Evolutionary conservation across 2,888 invertebrate species (phyloP).

Genomic region (Seira ritae): DNA sequence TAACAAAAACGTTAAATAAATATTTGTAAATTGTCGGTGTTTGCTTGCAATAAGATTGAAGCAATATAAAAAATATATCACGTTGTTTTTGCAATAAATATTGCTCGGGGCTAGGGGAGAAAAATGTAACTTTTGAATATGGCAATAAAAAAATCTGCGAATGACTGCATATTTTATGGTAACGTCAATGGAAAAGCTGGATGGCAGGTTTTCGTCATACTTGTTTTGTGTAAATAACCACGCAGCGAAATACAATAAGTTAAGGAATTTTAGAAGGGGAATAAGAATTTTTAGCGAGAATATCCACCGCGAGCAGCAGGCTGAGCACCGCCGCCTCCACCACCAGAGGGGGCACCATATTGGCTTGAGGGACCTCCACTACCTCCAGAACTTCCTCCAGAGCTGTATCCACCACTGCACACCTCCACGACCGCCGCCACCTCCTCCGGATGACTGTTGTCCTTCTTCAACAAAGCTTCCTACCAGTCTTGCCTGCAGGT

Average conservation of each 20-base stretch:
- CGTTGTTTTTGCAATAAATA: neutral
- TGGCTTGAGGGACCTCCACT: constrained; percentile 23
- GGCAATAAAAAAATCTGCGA: too few species aligned
- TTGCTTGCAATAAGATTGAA: neutral
- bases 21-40: neutral
- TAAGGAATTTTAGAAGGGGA: neutral
- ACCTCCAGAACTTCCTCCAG: constrained; percentile 29
- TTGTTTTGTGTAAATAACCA: constrained; percentile 12
- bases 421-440: constrained; percentile 63
- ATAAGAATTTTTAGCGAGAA: constrained; percentile 24
- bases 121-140: neutral
- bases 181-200: neutral
- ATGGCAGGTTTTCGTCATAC: constrained; percentile 2
- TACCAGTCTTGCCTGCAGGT: too few species aligned
- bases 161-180: constrained; percentile 1
- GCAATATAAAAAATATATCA: neutral
- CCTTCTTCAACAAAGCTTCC: constrained; percentile 57
- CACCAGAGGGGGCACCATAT: constrained; percentile 17
- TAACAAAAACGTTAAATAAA: neutral
- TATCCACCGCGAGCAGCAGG: constrained; percentile 29
- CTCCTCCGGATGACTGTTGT: constrained; percentile 43
- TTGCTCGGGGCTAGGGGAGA: neutral
- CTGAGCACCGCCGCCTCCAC: neutral
- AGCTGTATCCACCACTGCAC: neutral
- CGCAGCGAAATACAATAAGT: too few species aligned